phyloP scores from a whole-genome alignment of 2,888 invertebrate genomes.

The Conistra vaccinii region DNA sequence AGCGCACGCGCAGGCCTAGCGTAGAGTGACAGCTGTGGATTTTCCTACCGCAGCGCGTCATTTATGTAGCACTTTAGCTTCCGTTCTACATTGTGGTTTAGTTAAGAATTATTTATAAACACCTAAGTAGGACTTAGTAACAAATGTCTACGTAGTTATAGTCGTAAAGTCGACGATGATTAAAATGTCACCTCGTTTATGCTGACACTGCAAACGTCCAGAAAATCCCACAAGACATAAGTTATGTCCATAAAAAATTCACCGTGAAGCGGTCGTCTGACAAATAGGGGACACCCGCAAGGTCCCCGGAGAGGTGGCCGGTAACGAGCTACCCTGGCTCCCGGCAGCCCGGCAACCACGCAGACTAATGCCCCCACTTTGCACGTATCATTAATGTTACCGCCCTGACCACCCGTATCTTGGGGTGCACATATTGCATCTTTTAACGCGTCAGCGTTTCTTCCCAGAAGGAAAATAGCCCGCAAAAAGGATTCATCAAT shows the following conservation, averaged over 20 bases:
- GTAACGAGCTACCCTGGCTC: slow-evolving; percentile 73
- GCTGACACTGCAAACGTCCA: slow-evolving; percentile 54
- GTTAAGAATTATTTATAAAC: slow-evolving; percentile 24
- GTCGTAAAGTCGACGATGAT: slow-evolving; percentile 36
- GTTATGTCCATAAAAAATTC: slow-evolving; percentile 75
- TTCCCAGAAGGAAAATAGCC: slow-evolving; percentile 23
- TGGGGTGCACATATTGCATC: slow-evolving; percentile 59
- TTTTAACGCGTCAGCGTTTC: slow-evolving; percentile 46
- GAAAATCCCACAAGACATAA: slow-evolving; percentile 63
- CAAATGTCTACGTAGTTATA: slow-evolving; percentile 1
- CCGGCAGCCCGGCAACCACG: slow-evolving; percentile 63
- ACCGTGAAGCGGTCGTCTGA: slow-evolving; percentile 73
- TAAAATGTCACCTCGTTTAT: slow-evolving; percentile 52
- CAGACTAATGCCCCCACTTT: slow-evolving; percentile 78
- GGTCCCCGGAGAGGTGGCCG: slow-evolving; percentile 75
- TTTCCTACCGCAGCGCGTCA: slow-evolving; percentile 59
- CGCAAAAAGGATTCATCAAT: slow-evolving; percentile 40
- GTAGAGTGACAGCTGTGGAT: slow-evolving; percentile 70
- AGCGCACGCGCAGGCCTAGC: slow-evolving; percentile 66
- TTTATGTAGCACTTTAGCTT: slow-evolving; percentile 60
- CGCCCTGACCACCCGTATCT: slow-evolving; percentile 65
- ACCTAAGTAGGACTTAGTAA: slow-evolving; percentile 12
- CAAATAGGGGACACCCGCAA: slow-evolving; percentile 76
- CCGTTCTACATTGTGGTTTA: slow-evolving; percentile 43
- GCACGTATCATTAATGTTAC: slow-evolving; percentile 77